Evolutionary conservation across 2,888 invertebrate species (phyloP).

Genomic region (Drosophila imparisetae): DNA sequence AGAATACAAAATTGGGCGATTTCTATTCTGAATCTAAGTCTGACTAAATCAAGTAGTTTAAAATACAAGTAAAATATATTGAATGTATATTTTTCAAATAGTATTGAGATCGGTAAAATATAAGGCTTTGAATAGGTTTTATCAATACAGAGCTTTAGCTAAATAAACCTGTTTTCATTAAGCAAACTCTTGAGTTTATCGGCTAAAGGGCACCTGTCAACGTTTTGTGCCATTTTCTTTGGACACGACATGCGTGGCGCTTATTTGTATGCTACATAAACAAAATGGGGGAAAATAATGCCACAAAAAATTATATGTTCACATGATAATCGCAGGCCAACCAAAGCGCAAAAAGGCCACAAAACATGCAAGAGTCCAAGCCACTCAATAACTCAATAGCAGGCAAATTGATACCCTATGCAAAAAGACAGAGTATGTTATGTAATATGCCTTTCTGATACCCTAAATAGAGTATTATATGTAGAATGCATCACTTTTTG

Average conservation of each 20-base stretch:
- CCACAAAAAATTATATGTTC: slow-evolving; percentile 46
- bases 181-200: background rate
- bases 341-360: slow-evolving; percentile 36
- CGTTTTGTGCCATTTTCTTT: slow-evolving; percentile 13
- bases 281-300: slow-evolving; percentile 20
- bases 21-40: background rate
- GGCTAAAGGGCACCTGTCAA: background rate
- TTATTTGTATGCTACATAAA: slow-evolving; percentile 60
- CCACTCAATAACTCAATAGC: background rate
- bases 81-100: background rate
- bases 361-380: slow-evolving; percentile 56
- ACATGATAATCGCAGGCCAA: slow-evolving; percentile 47
- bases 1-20: background rate
- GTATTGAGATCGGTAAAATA: background rate
- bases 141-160: background rate
- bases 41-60: background rate
- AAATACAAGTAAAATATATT: too few species aligned
- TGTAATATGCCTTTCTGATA: background rate
- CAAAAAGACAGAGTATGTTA: background rate
- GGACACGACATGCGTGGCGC: slow-evolving; percentile 35
- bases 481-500: background rate
- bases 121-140: background rate
- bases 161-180: background rate
- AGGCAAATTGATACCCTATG: slow-evolving; percentile 20
- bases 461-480: background rate